Evolutionary conservation across 1,140 invertebrate genomes (phyloP).

Genomic region (Brachionus plicatilis): DNA sequence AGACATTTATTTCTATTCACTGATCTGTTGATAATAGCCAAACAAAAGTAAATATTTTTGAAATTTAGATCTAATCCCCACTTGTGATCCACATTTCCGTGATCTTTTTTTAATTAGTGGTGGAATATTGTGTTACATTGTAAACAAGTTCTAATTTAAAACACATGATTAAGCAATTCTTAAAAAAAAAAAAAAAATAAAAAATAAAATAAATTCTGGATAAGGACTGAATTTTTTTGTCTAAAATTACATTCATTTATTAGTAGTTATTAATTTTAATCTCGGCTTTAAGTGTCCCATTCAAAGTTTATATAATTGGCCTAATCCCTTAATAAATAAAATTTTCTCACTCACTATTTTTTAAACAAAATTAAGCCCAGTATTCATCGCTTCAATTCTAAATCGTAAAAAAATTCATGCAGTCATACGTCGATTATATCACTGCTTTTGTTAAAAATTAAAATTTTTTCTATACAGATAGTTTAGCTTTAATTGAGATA

Average conservation of each 20-base stretch:
- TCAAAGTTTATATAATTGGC: not conserved
- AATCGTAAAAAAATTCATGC: not conserved
- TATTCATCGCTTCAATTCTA: not conserved
- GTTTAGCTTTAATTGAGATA: too few species aligned
- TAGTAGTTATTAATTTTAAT: not conserved
- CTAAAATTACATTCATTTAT: not conserved
- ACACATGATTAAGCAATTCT: not conserved
- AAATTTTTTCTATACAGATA: too few species aligned
- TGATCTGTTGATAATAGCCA: conserved; percentile 32
- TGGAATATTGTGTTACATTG: not conserved
- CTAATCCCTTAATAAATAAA: not conserved
- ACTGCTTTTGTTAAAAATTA: not conserved
- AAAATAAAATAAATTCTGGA: too few species aligned
- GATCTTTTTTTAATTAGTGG: not conserved
- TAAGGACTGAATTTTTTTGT: not conserved
- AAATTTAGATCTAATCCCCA: not conserved
- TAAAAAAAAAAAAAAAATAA: too few species aligned
- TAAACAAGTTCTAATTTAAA: not conserved
- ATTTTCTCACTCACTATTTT: not conserved
- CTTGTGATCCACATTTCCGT: not conserved
- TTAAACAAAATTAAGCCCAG: not conserved
- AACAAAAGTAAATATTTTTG: conserved; percentile 39
- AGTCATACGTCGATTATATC: not conserved
- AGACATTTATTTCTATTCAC: conserved; percentile 39
- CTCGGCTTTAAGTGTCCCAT: not conserved